Base-by-base conservation (phyloP, 2,113 vertebrate genomes). In the Trinectes maculatus region DNA sequence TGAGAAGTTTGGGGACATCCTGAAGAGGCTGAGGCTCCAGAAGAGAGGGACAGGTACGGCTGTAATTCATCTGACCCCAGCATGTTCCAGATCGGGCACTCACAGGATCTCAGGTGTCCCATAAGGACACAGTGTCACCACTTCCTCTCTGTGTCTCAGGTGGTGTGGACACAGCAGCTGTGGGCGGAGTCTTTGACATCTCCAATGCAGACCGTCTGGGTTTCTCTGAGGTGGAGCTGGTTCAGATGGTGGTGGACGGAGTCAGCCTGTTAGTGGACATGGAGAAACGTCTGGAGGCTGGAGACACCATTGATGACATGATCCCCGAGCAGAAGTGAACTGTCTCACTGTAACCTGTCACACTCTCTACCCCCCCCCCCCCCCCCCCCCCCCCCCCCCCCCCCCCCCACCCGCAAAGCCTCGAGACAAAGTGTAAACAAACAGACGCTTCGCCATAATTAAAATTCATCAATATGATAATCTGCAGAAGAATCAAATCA, bases 191-290 rank as follows among this genome's bases (percentile, higher is more conserved):
- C 76, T 99, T 98, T 16, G 97, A 98, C 67, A 86, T 99, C 89
- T 98, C 96, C 79, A 99, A 98, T 3, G 95, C 96, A 0, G 96
- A 99, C 85, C 95, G 96, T 15, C 92, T 99, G 62, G 97, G 97
- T 52, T 98, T 98, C 91, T 98, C 96, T 0, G 96, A 99, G 91
- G 97, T 98, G 79, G 96, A 96, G 86, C 91, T 98, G 90, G 96
- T 98, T 18, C 97, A 98, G 92, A 96, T 96, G 96, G 96, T 99
- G 89, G 95, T 99, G 40, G 97, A 99, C 16, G 96, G 97, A 0
- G 95, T 99, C 80, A 95, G 96, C 74, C 92, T 97, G 74, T 93
- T 98, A 57, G 88, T 93, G 4, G 94, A 96, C 64, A 99, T 98
- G 95, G 97, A 98, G 84, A 97, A 97, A 79, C 77, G 88, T 28